A percentile compares a stretch with the other conserved stretches of the same genome.
These are phyloP conservation scores for Carlito syrichta DNA, from an alignment of 2,113 vertebrate species.

Conservation along the genomic window DNA sequence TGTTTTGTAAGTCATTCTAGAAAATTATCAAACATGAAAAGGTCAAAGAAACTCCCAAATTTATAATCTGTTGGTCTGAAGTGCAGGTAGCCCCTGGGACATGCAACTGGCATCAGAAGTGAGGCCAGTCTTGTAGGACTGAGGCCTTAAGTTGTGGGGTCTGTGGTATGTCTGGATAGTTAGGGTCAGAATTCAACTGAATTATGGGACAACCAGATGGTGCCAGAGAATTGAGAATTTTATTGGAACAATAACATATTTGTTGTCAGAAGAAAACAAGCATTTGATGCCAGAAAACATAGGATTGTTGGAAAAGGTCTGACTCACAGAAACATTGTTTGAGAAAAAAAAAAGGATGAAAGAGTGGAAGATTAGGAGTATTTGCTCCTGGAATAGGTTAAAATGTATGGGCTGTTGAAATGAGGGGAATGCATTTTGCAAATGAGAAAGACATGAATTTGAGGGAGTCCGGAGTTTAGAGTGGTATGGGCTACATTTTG, in stretches of 20 bases:
- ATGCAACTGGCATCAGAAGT: neutral
- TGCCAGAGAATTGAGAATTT: neutral
- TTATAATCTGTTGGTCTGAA: neutral
- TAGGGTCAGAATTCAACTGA: neutral
- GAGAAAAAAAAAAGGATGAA: neutral
- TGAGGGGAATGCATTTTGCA: neutral
- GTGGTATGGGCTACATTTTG: neutral
- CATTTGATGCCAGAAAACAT: neutral
- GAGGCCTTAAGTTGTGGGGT: neutral
- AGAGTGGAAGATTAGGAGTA: neutral
- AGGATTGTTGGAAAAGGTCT: neutral
- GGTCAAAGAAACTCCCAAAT: neutral
- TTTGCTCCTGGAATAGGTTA: neutral
- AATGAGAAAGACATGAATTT: neutral
- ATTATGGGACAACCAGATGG: neutral
- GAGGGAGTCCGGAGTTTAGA: neutral
- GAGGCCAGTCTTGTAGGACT: neutral
- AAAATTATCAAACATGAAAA: neutral
- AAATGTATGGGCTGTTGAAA: neutral
- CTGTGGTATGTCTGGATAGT: neutral
- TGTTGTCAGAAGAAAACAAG: neutral
- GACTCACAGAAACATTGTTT: neutral
- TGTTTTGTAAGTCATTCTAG: neutral
- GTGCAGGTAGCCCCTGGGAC: neutral
- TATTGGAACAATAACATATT: neutral